Base-by-base conservation (phyloP, 2,888 invertebrate genomes). In the Agrochola litura region DNA sequence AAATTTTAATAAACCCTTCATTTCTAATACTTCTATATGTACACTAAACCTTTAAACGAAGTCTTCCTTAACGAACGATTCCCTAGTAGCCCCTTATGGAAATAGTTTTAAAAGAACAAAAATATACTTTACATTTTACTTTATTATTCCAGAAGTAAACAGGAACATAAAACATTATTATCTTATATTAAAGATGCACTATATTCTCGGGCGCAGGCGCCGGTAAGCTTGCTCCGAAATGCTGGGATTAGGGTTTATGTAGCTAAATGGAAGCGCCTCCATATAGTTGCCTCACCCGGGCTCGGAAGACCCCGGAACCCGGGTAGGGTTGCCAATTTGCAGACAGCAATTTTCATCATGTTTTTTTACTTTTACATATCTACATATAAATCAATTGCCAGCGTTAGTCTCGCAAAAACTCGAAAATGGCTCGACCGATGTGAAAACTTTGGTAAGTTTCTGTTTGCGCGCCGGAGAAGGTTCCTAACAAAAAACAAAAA, bases 231-330 rank as follows among this genome's bases (percentile, higher is more conserved):
- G 43, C 58, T 49, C 52, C 37, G 14, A 80, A 54, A 73, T 54
- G 22, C 52, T 71, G 19, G 71, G 52, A 80, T 61, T 56, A 69
- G 76, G 84, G 71, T 84, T 72, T 63, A 72, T 65, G 60, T 52
- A 56, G 16, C 43, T 63, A 76, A 72, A 81, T 72, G 73, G 56
- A 65, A 25, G 37, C 30, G 6, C 37, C 43, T 67, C 54, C 16
- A 58, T 71, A 52, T 80, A 76, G 64, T 76, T 76, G 81, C 61
- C 71, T 73, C 73, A 72, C 54, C 71, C 46, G 25, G 43, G 12
- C 37, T 58, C 3, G 19, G 58, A 22, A 73, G 37, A 43, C 30
- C 64, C 66, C 6, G 43, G 54, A 49, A 61, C n/a, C 8, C 1
- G 4, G 6, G 10, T 60, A 83, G 84, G 84, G 83, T 56, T 83